These are phyloP conservation scores for Suillia variegata DNA, from an alignment of 2,888 invertebrate species.

Conservation along the genomic window DNA sequence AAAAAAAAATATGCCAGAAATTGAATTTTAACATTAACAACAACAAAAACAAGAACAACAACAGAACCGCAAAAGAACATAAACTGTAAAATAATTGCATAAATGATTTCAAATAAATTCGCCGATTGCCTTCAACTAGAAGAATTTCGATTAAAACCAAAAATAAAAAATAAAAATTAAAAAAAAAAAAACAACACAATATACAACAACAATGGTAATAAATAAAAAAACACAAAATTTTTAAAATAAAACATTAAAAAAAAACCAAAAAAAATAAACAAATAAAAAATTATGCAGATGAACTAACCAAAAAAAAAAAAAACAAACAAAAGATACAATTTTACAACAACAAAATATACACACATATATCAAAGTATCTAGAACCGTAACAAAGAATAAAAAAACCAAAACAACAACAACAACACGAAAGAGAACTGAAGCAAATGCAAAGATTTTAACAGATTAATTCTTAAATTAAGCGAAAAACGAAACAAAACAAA, in stretches of 20 bases:
- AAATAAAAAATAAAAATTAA: slow-evolving; percentile 23
- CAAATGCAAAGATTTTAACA: slow-evolving; percentile 54
- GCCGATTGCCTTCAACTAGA: slow-evolving; percentile 62
- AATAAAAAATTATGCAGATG: slow-evolving; percentile 6
- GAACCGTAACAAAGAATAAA: slow-evolving; percentile 25
- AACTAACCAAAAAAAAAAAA: slow-evolving; percentile 23
- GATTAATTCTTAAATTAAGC: slow-evolving; percentile 22
- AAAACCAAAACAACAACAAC: no score
- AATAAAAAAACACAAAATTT: slow-evolving; percentile 20
- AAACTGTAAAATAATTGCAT: slow-evolving; percentile 52
- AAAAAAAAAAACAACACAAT: slow-evolving; percentile 19
- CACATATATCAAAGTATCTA: slow-evolving; percentile 23
- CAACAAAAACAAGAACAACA: no score
- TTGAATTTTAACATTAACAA: slow-evolving; percentile 31
- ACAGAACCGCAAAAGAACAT: slow-evolving; percentile 24
- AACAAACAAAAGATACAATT: slow-evolving; percentile 17
- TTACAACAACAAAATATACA: slow-evolving; percentile 29
- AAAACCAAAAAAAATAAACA: background rate
- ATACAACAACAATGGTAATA: slow-evolving; percentile 24
- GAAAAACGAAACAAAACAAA: slow-evolving; percentile 8
- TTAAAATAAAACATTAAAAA: slow-evolving; percentile 18
- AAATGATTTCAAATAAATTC: slow-evolving; percentile 59
- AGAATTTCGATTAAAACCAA: slow-evolving; percentile 60
- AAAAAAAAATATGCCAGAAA: slow-evolving; percentile 7
- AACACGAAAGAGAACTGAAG: slow-evolving; percentile 51